Percentiles rank a stretch among this genome's conserved stretches.
phyloP scores from a whole-genome alignment of 2,113 vertebrate genomes.

The Puma concolor region DNA sequence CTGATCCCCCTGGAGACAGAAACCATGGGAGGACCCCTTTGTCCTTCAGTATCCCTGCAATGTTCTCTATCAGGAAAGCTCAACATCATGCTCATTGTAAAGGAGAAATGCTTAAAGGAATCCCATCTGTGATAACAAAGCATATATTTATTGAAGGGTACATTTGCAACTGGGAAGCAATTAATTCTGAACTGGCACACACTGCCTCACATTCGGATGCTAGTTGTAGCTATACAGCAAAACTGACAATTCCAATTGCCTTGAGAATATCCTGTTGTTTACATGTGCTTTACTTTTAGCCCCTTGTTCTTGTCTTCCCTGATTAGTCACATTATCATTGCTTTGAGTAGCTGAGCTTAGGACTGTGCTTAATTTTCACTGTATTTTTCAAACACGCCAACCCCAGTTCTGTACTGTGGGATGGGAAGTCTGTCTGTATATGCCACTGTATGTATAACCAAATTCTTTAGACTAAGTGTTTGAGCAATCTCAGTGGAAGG shows the following conservation, averaged over 20 bases:
- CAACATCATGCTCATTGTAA: neutral
- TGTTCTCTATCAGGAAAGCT: neutral
- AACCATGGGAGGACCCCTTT: neutral
- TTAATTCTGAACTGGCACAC: neutral
- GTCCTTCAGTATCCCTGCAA: neutral
- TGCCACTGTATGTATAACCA: neutral
- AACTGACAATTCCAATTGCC: neutral
- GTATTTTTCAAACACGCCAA: neutral
- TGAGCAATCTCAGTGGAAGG: conserved; percentile 4
- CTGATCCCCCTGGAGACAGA: neutral
- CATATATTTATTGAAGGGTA: neutral
- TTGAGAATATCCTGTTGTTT: neutral
- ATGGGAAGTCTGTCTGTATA: neutral
- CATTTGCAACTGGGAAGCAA: neutral
- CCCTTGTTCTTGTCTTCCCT: neutral
- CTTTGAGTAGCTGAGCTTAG: neutral
- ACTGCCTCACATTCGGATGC: neutral
- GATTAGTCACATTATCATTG: neutral
- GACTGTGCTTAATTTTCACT: neutral
- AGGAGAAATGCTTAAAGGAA: neutral
- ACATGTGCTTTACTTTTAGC: neutral
- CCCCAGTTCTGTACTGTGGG: neutral
- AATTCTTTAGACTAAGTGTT: neutral
- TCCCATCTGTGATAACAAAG: neutral
- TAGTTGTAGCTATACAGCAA: neutral